Evolutionary conservation across 1,140 invertebrate genomes (phyloP).

Genomic region (Megalonaias nervosa): DNA sequence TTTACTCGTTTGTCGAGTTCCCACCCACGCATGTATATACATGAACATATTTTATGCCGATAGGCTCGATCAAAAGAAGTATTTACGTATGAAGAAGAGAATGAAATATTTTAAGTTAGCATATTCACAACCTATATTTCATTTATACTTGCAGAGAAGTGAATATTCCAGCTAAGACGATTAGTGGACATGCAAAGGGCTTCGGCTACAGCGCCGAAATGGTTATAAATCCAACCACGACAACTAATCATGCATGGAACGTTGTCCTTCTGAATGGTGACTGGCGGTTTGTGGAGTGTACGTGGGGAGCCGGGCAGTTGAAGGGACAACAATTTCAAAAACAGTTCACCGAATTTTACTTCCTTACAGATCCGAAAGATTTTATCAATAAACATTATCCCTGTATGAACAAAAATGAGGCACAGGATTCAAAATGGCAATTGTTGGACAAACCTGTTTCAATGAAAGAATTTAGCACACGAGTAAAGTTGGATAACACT

Average conservation of each 20-base stretch:
- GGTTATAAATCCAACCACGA: constrained; percentile 94
- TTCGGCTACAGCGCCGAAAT: constrained; percentile 96
- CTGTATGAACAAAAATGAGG: constrained; percentile 50
- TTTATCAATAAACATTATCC: constrained; percentile 74
- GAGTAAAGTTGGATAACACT: constrained; percentile 18
- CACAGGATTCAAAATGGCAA: constrained; percentile 38
- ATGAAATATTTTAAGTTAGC: not conserved
- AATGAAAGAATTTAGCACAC: constrained; percentile 23
- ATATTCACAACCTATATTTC: not conserved
- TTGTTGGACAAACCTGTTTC: constrained; percentile 31
- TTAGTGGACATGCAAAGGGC: constrained; percentile 93
- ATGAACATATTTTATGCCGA: too few species aligned
- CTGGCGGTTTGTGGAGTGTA: constrained; percentile 64
- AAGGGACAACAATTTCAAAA: constrained; percentile 40
- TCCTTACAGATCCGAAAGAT: constrained; percentile 73
- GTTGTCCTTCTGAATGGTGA: constrained; percentile 41
- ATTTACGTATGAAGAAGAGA: too few species aligned
- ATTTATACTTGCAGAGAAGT: constrained; percentile 22
- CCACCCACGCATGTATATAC: too few species aligned
- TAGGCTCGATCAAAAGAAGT: too few species aligned
- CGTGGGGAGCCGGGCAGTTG: constrained; percentile 70
- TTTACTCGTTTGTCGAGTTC: too few species aligned
- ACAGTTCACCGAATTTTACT: constrained; percentile 62
- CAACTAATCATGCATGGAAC: constrained; percentile 62
- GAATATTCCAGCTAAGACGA: constrained; percentile 22